Percentiles rank a stretch among this genome's conserved stretches.
Conservation (phyloP, 1,140 invertebrate species). For the Branchinecta lindahli region DNA sequence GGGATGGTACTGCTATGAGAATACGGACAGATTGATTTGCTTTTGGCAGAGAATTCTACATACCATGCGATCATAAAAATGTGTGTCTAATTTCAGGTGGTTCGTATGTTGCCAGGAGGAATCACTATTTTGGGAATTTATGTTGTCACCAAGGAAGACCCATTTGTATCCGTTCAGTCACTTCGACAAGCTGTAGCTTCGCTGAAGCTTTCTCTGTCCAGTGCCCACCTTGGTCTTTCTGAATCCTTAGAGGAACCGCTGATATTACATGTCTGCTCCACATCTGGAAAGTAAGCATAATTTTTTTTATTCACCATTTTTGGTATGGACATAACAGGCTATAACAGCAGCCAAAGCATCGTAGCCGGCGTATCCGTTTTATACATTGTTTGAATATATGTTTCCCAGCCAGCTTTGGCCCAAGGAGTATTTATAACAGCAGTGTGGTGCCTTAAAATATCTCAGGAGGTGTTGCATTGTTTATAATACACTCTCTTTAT, state of each 20-base stretch:
- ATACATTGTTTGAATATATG: too few species aligned
- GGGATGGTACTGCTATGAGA: too few species aligned
- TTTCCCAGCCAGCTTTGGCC: too few species aligned
- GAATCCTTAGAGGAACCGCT: slow-evolving; percentile 15
- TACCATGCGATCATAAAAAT: too few species aligned
- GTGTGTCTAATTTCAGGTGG: slow-evolving; percentile 12
- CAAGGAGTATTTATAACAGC: too few species aligned
- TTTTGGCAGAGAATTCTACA: too few species aligned
- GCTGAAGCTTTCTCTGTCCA: background rate
- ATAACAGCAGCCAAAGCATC: too few species aligned
- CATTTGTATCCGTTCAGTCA: slow-evolving; percentile 11
- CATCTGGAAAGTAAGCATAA: slow-evolving; percentile 15
- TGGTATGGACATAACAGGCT: background rate
- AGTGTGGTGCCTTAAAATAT: too few species aligned
- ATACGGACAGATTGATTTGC: too few species aligned
- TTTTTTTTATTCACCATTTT: slow-evolving; percentile 14
- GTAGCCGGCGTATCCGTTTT: too few species aligned
- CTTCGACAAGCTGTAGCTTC: slow-evolving; percentile 16
- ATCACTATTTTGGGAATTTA: slow-evolving; percentile 19
- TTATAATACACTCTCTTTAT: too few species aligned
- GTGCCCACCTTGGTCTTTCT: background rate
- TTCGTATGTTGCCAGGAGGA: slow-evolving; percentile 18
- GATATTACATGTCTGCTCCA: slow-evolving; percentile 15
- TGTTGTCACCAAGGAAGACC: slow-evolving; percentile 15
- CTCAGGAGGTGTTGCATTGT: too few species aligned